Evolutionary conservation across 2,113 vertebrate species (phyloP).

Genomic region (Mustela lutreola): DNA sequence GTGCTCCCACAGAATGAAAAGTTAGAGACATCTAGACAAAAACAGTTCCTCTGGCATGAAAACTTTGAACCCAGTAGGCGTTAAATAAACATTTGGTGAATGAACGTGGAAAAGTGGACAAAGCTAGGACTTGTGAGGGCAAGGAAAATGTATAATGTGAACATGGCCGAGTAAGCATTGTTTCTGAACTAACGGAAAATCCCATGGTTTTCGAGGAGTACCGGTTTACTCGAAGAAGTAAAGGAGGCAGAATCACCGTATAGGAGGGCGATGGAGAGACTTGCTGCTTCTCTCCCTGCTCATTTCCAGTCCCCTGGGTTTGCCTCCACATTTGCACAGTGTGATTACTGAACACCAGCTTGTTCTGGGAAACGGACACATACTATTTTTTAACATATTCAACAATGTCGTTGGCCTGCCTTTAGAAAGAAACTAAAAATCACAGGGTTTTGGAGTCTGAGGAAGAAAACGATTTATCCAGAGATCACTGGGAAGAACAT

Average conservation of each 20-base stretch:
- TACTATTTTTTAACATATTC: not conserved
- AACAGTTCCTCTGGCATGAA: not conserved
- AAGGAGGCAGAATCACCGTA: not conserved
- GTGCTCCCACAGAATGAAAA: not conserved
- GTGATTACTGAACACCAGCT: not conserved
- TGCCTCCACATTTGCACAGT: not conserved
- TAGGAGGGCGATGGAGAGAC: not conserved
- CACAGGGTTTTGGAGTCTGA: not conserved
- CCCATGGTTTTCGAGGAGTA: not conserved
- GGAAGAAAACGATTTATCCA: not conserved
- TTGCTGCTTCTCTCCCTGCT: not conserved
- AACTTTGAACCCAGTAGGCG: not conserved
- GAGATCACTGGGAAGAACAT: not conserved
- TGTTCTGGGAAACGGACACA: not conserved
- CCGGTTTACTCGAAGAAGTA: not conserved
- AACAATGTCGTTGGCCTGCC: not conserved
- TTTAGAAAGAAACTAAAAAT: conserved; percentile 25
- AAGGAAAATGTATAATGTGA: conserved; percentile 10
- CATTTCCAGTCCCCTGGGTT: not conserved
- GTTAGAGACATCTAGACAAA: not conserved
- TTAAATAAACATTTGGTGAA: not conserved
- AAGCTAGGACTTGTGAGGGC: not conserved
- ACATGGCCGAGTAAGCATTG: not conserved
- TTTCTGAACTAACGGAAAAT: conserved; percentile 48
- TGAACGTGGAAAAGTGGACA: not conserved